A percentile compares a stretch with the other conserved stretches of the same genome.
Evolutionary conservation across 2,113 vertebrate genomes (phyloP).

Genomic region (Hypomesus transpacificus): DNA sequence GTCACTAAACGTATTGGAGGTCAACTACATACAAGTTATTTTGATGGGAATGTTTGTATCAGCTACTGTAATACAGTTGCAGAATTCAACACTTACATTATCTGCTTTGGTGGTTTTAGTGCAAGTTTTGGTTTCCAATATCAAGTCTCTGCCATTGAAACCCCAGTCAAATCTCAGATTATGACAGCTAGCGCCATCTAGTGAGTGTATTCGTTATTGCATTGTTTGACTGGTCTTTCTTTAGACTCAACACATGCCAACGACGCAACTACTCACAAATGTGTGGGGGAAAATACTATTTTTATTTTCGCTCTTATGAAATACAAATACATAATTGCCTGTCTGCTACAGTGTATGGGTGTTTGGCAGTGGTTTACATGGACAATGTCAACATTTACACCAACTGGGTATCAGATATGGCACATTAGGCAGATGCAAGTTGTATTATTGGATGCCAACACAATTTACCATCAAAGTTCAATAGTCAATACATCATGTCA

Average conservation of each 20-base stretch:
- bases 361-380: conserved; percentile 17
- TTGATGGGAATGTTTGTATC: no score
- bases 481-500: neutral
- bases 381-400: conserved; percentile 19
- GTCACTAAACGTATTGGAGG: no score
- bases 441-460: neutral
- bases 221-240: neutral
- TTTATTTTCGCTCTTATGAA: conserved; percentile 54
- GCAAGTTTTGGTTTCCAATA: no score
- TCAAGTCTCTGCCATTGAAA: no score
- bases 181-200: conserved; percentile 17
- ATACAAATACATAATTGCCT: conserved; percentile 29
- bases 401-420: neutral
- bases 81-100: no score
- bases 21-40: no score
- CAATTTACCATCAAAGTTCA: neutral
- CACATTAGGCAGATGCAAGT: neutral
- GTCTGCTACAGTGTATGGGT: conserved; percentile 8
- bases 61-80: no score
- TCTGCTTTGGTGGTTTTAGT: no score
- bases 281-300: conserved; percentile 6
- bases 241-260: neutral
- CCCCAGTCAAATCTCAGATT: no score
- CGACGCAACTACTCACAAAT: neutral
- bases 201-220: conserved; percentile 1